Base-by-base conservation (phyloP, 2,797 vertebrate genomes). In the Rhyacichthys aspro region DNA sequence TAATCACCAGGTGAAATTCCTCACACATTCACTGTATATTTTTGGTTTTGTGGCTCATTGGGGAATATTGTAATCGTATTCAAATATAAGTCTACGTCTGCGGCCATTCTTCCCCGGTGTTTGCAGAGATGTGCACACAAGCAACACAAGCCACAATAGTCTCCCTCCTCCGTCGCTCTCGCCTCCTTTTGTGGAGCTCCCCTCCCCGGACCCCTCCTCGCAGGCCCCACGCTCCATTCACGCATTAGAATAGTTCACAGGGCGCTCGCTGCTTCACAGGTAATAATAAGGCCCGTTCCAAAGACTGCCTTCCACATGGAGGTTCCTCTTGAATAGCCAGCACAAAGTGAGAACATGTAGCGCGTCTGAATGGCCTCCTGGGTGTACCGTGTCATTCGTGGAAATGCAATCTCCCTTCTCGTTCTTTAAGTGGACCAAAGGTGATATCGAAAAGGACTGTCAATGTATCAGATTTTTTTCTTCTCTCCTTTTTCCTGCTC, bases 261-360 rank as follows among this genome's bases (percentile, higher is more conserved):
- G 78, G 80, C 53, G 69, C 86, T 79, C 77, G 70, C 75, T 76
- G 79, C 86, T 84, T 89, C 84, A 81, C 81, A 82, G 81, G 83
- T 86, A 85, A 86, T 91, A 90, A 90, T 89, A 84, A 88, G 85
- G 78, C 76, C 63, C 43, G 84, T 90, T 90, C 86, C 85, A 55
- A 75, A 86, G 82, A 74, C 84, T 89, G 83, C 77, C 78, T 89
- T 84, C 70, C 85, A 75, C 85, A 67, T 63, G 64, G 58, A 71
- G 78, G 84, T 89, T 89, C 87, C 83, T 84, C 83, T 87, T 89
- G 82, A 90, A 84, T 86, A 87, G 81, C 76, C 81, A 76, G 68
- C 80, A 79, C 77, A 84, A 87, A 77, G 74, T 73, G 67, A 85
- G 85, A 83, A 68, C 78, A 83, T 78, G 78, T 73, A 69, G n/a